Conservation (phyloP, 2,797 vertebrate genomes). For the Linurgus olivaceus region DNA sequence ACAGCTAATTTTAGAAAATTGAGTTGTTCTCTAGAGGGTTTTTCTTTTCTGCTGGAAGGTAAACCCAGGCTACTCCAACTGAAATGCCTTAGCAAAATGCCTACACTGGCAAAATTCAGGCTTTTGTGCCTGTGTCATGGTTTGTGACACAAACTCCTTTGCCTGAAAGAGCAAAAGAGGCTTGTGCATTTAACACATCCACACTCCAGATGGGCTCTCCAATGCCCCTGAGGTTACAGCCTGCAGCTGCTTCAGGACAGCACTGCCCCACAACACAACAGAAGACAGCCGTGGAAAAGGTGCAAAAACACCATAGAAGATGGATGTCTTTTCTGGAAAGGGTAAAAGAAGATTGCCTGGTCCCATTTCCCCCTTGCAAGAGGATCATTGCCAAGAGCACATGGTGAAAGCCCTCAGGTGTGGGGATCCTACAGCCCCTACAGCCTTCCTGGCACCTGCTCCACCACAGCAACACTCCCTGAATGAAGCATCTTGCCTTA, state of each 20-base stretch:
- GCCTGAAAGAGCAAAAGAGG: neutral
- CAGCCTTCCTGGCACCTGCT: neutral
- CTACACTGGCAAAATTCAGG: neutral
- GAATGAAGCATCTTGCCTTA: neutral
- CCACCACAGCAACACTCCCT: neutral
- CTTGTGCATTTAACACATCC: neutral
- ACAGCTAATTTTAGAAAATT: neutral
- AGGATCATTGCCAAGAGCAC: neutral
- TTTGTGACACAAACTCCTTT: neutral
- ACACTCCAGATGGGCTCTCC: neutral
- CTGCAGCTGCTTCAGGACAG: neutral
- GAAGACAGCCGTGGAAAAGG: neutral
- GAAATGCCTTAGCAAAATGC: neutral
- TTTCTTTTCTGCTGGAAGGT: neutral
- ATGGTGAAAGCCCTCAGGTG: neutral
- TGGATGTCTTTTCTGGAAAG: neutral
- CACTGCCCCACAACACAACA: neutral
- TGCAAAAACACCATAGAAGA: neutral
- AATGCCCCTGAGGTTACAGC: accelerated
- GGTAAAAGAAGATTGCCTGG: neutral
- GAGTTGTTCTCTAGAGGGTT: neutral
- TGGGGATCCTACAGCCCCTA: neutral
- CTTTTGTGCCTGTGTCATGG: neutral
- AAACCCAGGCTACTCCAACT: neutral
- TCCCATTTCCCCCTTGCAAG: neutral